Evolutionary conservation across 2,113 vertebrate genomes (phyloP), one percentile per base, ranked within the genome.

Genomic region (Solea senegalensis): DNA sequence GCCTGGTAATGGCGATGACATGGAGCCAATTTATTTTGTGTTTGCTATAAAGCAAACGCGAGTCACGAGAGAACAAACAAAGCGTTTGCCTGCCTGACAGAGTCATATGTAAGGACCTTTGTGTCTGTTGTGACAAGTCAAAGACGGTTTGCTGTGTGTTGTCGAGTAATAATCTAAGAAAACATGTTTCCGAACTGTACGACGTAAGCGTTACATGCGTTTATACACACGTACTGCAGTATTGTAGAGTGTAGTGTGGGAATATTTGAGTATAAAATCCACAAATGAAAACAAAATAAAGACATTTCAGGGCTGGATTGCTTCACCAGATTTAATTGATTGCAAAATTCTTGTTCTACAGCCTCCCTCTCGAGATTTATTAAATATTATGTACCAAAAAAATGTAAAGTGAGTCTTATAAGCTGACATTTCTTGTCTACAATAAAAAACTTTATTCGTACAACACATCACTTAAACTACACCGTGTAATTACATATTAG

Each of bases 21-120:
- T 21, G 49, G 51, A 91, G 83, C 74, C 81, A 86, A 86, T 91
- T 88, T 89, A 86, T 84, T 83, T 83, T 71, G 53, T 76, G 83
- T 85, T 85, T 66, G 71, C 80, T 86, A 76, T 75, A 76, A 82
- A 82, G 69, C 81, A 83, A 87, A 86, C 73, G 74, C 70, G 76
- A 90, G 69, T 81, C 49, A 68, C 16, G 59, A 66, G 64, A 86
- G 74, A 81, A 82, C 71, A 89, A 83, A 84, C 84, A 85, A 83
- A 89, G 75, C 67, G 78, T 15, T 4, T 74, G 58, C 68, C 21
- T 69, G 81, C 49, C 82, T 83, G 80, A 67, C 73, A 76, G 56
- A 82, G 75, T 74, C 60, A 46, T 44, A 63, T 57, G 55, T 72
- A 75, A 48, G 28, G 64, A 72, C 71, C 69, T 80, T 68, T 65